These are phyloP conservation scores for Drosophila aldrichi DNA, from an alignment of 2,888 invertebrate genomes.

Conservation along the genomic window DNA sequence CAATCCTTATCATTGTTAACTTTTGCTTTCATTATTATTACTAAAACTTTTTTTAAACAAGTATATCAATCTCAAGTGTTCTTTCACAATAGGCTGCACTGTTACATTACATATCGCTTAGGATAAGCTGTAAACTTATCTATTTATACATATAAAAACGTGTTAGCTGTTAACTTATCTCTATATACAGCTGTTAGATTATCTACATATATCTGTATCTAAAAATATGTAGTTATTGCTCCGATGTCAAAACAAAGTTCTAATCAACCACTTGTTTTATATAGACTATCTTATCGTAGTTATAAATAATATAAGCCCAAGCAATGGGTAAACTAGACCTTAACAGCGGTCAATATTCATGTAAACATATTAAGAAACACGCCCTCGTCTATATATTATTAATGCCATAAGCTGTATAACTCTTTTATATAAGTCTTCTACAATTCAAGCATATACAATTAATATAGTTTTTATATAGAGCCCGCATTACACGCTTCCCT, in stretches of 20 bases:
- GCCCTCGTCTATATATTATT: background rate
- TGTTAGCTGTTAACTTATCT: slow-evolving; percentile 20
- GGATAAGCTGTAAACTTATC: slow-evolving; percentile 24
- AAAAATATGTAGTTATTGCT: slow-evolving; percentile 7
- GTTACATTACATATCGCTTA: slow-evolving; percentile 8
- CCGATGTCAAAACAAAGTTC: background rate
- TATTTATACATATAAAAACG: background rate
- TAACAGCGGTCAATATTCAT: background rate
- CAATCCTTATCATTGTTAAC: background rate
- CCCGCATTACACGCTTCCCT: background rate
- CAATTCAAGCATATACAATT: too few relatives aligned
- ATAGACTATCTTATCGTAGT: slow-evolving; percentile 39
- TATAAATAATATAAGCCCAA: slow-evolving; percentile 32
- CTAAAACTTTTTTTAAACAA: background rate
- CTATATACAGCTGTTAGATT: slow-evolving; percentile 3
- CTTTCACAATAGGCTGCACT: background rate
- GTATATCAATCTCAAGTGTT: background rate
- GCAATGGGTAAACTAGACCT: background rate
- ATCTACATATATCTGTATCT: slow-evolving; percentile 7
- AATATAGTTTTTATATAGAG: background rate
- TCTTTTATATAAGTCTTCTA: background rate
- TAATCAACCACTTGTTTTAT: slow-evolving; percentile 33
- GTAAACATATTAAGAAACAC: slow-evolving; percentile 8
- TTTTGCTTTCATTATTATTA: background rate
- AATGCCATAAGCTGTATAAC: background rate